Conservation (phyloP, 2,113 vertebrate genomes). For the Syngnathus typhle region DNA sequence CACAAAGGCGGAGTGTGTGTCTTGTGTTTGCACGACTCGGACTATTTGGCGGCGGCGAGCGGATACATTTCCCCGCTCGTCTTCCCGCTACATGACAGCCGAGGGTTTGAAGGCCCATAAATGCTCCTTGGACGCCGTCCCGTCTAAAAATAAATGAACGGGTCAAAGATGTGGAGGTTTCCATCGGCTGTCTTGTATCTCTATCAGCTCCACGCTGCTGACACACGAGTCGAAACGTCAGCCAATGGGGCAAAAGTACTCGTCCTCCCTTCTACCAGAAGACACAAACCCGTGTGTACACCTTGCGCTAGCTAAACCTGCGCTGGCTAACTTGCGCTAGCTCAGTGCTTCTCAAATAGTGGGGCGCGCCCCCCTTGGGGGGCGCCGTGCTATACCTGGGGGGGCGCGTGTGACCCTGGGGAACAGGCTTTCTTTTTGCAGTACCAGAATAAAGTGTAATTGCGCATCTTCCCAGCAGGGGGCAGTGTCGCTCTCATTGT, state of each 20-base stretch:
- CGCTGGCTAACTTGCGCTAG: no score
- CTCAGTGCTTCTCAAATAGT: no score
- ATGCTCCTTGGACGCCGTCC: slow-evolving; percentile 32
- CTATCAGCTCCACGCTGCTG: slow-evolving; percentile 39
- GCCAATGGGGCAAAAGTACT: not conserved
- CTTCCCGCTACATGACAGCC: slow-evolving; percentile 20
- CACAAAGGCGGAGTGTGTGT: slow-evolving; percentile 19
- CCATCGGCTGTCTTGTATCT: slow-evolving; percentile 39
- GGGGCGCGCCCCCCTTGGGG: no score
- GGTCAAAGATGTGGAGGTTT: slow-evolving; percentile 46
- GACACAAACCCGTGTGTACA: no score
- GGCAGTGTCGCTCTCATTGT: no score
- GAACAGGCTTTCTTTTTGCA: no score
- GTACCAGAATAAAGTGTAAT: no score
- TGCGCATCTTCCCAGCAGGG: no score
- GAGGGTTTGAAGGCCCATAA: slow-evolving; percentile 37
- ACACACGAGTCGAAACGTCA: slow-evolving; percentile 1
- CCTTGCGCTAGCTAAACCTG: no score
- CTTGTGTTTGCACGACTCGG: slow-evolving; percentile 46
- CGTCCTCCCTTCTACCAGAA: not conserved
- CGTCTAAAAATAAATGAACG: slow-evolving; percentile 60
- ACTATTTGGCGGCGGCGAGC: slow-evolving; percentile 44
- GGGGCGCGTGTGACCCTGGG: no score
- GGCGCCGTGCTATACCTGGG: no score
- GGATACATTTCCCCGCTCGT: slow-evolving; percentile 46